Evolutionary conservation across 2,888 invertebrate genomes (phyloP).

Genomic region (Drosophila algonquin): DNA sequence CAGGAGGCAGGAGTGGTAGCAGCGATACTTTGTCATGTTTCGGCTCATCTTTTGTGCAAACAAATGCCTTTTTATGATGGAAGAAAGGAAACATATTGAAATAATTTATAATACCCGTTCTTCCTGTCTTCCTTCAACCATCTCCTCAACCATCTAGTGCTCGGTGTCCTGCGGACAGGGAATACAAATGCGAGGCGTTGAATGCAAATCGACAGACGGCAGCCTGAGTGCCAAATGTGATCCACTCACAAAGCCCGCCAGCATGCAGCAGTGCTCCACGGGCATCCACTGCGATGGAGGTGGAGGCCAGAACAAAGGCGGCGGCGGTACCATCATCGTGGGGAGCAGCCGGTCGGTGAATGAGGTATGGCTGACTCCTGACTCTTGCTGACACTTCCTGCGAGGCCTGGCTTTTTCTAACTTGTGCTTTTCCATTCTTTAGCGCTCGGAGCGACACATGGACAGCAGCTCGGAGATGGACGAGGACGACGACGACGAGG

Average conservation of each 20-base stretch:
- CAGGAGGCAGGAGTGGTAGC: conserved; percentile 14
- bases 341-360: conserved; percentile 78
- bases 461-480: conserved; percentile 71
- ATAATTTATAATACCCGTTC: conserved; percentile 69
- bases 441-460: conserved; percentile 73
- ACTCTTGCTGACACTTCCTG: background rate
- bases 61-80: conserved; percentile 64
- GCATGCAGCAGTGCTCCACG: conserved; percentile 89
- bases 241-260: conserved; percentile 87
- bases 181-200: conserved; percentile 91
- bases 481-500: conserved; percentile 73
- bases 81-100: conserved; percentile 65
- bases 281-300: conserved; percentile 88
- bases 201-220: conserved; percentile 88
- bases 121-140: conserved; percentile 31
- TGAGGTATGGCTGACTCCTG: conserved; percentile 54
- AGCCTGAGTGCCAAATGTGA: conserved; percentile 87
- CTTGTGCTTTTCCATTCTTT: conserved; percentile 6
- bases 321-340: conserved; percentile 70
- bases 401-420: background rate
- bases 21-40: conserved; percentile 58
- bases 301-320: conserved; percentile 59
- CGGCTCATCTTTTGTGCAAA: conserved; percentile 65
- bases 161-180: conserved; percentile 97
- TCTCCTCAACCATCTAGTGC: conserved; percentile 86